These are phyloP conservation scores for Lethenteron reissneri DNA, from an alignment of 2,113 vertebrate species.

Conservation along the genomic window DNA sequence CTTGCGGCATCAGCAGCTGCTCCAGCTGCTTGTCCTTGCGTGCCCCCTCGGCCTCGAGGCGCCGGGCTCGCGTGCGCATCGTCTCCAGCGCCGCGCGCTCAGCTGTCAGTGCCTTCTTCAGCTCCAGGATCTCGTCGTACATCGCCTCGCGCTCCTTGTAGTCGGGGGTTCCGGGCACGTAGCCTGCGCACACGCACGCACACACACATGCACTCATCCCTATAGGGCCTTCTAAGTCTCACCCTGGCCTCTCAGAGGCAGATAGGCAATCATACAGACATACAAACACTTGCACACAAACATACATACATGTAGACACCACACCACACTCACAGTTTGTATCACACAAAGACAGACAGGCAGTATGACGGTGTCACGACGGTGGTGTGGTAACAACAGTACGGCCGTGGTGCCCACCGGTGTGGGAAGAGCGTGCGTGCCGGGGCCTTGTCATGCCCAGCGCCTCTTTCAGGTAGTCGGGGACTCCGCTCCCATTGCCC, in stretches of 20 bases:
- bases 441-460: slow-evolving; percentile 35
- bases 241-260: background rate
- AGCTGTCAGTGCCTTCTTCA: slow-evolving; percentile 64
- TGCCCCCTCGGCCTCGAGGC: slow-evolving; percentile 51
- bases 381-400: background rate
- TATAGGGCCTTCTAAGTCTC: background rate
- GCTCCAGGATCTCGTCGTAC: slow-evolving; percentile 65
- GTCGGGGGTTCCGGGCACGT: slow-evolving; percentile 30
- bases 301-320: background rate
- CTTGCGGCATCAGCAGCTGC: slow-evolving; percentile 39
- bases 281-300: slow-evolving; percentile 1
- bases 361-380: background rate
- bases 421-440: slow-evolving; percentile 27
- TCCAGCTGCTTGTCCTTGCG: slow-evolving; percentile 69
- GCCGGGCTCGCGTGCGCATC: slow-evolving; percentile 28
- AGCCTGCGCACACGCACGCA: slow-evolving; percentile 16
- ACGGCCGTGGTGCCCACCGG: slow-evolving; percentile 19
- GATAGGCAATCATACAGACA: slow-evolving; percentile 7
- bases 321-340: background rate
- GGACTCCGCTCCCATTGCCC: slow-evolving; percentile 17
- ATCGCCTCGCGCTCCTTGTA: slow-evolving; percentile 69
- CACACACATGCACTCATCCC: slow-evolving; percentile 12
- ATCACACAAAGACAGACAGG: background rate
- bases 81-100: slow-evolving; percentile 50
- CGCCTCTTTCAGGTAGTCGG: slow-evolving; percentile 37